Evolutionary conservation across 2,888 invertebrate species (phyloP), one percentile per base, ranked within the genome.

Genomic region (Papilio gigon): DNA sequence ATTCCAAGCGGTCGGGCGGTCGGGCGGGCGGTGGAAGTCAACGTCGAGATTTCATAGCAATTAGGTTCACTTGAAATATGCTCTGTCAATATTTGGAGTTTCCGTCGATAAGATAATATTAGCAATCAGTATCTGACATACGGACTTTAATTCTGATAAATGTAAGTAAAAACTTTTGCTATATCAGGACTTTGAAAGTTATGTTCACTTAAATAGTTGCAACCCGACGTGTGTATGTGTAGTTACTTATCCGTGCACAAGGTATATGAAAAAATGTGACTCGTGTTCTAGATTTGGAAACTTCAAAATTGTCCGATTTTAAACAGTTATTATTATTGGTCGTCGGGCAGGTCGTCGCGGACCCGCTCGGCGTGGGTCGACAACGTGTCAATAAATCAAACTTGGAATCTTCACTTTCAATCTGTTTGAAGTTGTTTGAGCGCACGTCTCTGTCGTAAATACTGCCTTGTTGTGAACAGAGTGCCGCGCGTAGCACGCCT

Each of bases 361-460:
- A 6, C 6, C 9, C 9, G 1, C 6, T 8, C 8, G n/a, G n/a
- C 14, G 25, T n/a, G 8, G 8, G 6, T n/a, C n/a, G n/a, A 53
- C 8, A 53, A 5, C 3, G 1, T 53, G 9, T 53, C 27, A 30
- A 53, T 53, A 30, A 53, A 53, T 53, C 53, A 50, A n/a, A 27
- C 53, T 14, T 53, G 5, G 9, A 53, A 53, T 53, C 53, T 27
- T 53, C 53, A 9, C 53, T 27, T 53, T 30, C 27, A 9, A 53
- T 53, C 27, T 30, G 53, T 53, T 53, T 53, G 53, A 50, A 50
- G 50, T 53, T 53, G 53, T 53, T 53, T 53, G 27, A 30, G 53
- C 30, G 30, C 53, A 56, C 53, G 53, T 56, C 53, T 56, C 17
- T 5, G 5, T 56, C 30, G 53, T 56, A 56, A 56, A 56, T 56